Evolutionary conservation across 2,113 vertebrate species (phyloP).

Genomic region (Urocynchramus pylzowi): DNA sequence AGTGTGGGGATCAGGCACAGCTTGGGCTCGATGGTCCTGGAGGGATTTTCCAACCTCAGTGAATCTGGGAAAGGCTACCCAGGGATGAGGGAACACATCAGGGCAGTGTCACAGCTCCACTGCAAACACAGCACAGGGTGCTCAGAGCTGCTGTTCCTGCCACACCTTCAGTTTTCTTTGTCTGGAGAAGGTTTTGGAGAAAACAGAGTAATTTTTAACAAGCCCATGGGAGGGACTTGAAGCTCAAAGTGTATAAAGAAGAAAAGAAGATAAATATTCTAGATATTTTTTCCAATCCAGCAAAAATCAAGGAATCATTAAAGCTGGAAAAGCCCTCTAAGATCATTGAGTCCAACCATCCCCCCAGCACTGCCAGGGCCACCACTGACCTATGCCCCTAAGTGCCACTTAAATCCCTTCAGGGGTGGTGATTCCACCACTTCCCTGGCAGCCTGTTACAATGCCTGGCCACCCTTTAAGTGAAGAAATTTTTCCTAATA

Average conservation of each 20-base stretch:
- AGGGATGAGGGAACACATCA: not conserved
- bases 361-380: not conserved
- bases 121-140: not conserved
- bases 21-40: rapidly evolving
- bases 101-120: not conserved
- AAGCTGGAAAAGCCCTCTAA: not conserved
- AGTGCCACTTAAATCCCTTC: not conserved
- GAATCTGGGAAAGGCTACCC: not conserved
- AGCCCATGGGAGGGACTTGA: not conserved
- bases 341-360: not conserved
- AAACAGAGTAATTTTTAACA: not conserved
- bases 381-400: too few relatives aligned
- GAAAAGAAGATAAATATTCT: not conserved
- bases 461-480: not conserved
- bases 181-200: not conserved
- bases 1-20: rapidly evolving
- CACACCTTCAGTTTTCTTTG: not conserved
- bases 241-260: not conserved
- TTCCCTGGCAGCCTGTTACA: not conserved
- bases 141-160: not conserved
- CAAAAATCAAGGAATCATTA: not conserved
- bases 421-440: not conserved
- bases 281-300: not conserved
- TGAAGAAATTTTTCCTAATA: not conserved
- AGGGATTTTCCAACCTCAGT: not conserved